Conservation (phyloP, 2,113 vertebrate genomes). For the Lota lota region DNA sequence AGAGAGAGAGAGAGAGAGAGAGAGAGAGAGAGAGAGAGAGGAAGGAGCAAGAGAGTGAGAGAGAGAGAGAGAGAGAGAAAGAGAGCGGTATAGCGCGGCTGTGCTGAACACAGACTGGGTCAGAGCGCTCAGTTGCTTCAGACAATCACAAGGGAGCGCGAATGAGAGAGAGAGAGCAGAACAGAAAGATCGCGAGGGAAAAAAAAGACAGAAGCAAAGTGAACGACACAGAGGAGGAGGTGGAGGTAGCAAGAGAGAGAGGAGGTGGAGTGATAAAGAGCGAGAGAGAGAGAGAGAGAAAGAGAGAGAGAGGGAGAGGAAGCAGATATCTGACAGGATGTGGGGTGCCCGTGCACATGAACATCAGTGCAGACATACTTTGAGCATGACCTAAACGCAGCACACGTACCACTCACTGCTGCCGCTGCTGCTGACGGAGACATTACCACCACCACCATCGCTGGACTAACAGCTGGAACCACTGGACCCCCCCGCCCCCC, state of each 20-base stretch:
- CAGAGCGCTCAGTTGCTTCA: slow-evolving; percentile 67
- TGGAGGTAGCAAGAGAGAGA: slow-evolving; percentile 29
- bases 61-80: slow-evolving; percentile 17
- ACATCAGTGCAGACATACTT: slow-evolving; percentile 70
- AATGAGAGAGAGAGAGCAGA: too few relatives aligned
- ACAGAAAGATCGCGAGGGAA: too few relatives aligned
- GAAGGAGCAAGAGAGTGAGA: slow-evolving; percentile 24
- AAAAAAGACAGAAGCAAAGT: slow-evolving; percentile 7
- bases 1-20: slow-evolving; percentile 11
- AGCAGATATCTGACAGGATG: slow-evolving; percentile 77
- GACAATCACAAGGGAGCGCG: slow-evolving; percentile 52
- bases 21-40: slow-evolving; percentile 24
- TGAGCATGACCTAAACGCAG: slow-evolving; percentile 76
- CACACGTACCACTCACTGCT: slow-evolving; percentile 45
- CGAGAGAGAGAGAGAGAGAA: slow-evolving; percentile 23
- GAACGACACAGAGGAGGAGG: slow-evolving; percentile 11
- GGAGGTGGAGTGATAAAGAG: slow-evolving; percentile 4
- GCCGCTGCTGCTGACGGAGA: background rate
- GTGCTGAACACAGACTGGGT: slow-evolving; percentile 60
- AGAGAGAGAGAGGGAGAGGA: slow-evolving; percentile 34
- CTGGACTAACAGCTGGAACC: background rate
- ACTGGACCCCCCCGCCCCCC: background rate
- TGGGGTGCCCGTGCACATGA: slow-evolving; percentile 78
- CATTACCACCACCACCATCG: background rate
- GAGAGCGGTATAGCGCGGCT: slow-evolving; percentile 4